Evolutionary conservation across 2,113 vertebrate genomes (phyloP).

Genomic region (Camelus bactrianus): DNA sequence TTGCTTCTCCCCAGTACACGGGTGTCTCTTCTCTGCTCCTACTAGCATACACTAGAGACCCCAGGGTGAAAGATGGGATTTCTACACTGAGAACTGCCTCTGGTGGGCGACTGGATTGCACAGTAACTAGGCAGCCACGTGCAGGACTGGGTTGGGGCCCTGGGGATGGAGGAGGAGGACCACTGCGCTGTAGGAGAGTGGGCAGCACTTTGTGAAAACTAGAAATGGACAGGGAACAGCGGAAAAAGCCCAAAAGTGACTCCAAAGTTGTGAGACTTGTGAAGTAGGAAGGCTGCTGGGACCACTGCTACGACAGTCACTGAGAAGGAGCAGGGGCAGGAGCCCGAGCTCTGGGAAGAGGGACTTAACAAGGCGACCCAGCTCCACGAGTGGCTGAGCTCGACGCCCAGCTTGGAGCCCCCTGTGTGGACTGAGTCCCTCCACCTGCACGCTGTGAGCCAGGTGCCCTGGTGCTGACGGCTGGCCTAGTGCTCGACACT

Average conservation of each 20-base stretch:
- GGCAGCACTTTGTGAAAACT: not conserved
- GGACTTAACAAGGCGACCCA: not conserved
- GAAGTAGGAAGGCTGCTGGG: not conserved
- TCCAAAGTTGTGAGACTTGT: not conserved
- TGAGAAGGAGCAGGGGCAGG: not conserved
- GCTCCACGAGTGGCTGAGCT: not conserved
- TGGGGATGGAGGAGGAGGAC: not conserved
- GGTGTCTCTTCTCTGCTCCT: not conserved
- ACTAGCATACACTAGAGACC: not conserved
- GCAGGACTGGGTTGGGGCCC: not conserved
- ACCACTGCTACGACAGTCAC: not conserved
- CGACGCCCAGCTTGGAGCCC: not conserved
- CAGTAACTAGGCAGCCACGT: not conserved
- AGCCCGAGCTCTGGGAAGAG: not conserved
- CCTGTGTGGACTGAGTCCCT: rapidly evolving
- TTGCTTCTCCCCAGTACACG: not conserved
- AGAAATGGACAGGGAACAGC: not conserved
- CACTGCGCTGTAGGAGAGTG: not conserved
- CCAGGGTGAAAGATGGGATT: not conserved
- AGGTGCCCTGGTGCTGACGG: not conserved
- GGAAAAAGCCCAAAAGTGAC: not conserved
- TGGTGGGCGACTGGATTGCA: not conserved
- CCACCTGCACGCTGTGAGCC: not conserved
- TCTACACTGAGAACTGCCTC: not conserved
- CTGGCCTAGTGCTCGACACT: not conserved